Evolutionary conservation across 1,140 invertebrate genomes (phyloP).

Genomic region (Zaprionus ghesquierei): DNA sequence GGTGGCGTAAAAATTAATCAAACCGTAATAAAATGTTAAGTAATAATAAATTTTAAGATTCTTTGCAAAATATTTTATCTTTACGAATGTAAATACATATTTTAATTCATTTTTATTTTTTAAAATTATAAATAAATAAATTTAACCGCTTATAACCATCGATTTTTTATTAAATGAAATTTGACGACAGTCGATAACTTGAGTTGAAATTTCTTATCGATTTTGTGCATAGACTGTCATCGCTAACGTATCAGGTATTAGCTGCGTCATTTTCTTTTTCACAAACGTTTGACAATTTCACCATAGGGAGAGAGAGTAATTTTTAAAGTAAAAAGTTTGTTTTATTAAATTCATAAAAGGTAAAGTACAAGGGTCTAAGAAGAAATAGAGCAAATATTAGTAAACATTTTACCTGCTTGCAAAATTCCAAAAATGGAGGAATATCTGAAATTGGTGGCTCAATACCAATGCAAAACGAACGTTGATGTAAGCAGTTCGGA

Average conservation of each 20-base stretch:
- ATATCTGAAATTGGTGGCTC: constrained; percentile 42
- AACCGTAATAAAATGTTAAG: too few species aligned
- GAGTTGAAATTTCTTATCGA: not conserved
- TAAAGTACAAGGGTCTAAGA: constrained; percentile 52
- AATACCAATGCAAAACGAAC: constrained; percentile 42
- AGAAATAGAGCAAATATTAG: constrained; percentile 52
- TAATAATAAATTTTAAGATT: too few species aligned
- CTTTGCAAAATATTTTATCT: not conserved
- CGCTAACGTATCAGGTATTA: not conserved
- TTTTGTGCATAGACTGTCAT: not conserved
- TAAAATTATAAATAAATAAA: not conserved
- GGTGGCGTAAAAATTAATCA: too few species aligned
- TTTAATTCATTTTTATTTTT: not conserved
- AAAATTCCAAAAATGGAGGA: constrained; percentile 55
- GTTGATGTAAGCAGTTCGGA: constrained; percentile 46
- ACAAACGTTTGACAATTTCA: constrained; percentile 43
- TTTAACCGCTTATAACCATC: not conserved
- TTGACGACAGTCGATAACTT: not conserved
- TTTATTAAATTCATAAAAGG: constrained; percentile 36
- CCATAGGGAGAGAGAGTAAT: constrained; percentile 11
- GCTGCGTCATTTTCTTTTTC: constrained; percentile 25
- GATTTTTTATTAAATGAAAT: not conserved
- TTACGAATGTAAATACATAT: not conserved
- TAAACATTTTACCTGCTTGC: constrained; percentile 61
- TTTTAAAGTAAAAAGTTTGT: not conserved